These are phyloP conservation scores for Ornithoptera alexandrae DNA, from an alignment of 2,888 invertebrate genomes.

Conservation along the genomic window DNA sequence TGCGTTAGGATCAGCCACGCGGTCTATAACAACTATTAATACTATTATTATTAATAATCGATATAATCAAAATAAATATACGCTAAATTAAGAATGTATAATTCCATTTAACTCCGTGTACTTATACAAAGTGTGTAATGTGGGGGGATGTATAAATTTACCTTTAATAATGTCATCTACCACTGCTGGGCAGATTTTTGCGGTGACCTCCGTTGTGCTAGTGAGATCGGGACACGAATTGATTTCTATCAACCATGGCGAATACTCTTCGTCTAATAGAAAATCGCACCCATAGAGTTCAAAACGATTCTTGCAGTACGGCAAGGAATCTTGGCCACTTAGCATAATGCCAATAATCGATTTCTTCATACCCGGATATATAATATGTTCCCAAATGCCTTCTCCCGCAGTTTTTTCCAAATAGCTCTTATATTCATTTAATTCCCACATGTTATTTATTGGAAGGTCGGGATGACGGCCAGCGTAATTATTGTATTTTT, in stretches of 20 bases:
- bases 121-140: not conserved
- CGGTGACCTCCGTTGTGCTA: constrained; percentile 90
- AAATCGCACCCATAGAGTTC: constrained; percentile 97
- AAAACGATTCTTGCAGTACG: constrained; percentile 86
- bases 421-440: constrained; percentile 84
- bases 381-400: constrained; percentile 84
- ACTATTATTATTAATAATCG: not conserved
- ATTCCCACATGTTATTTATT: constrained; percentile 91
- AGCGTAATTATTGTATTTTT: constrained; percentile 81
- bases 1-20: constrained; percentile 56
- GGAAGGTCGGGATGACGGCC: constrained; percentile 83
- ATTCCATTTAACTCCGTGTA: not conserved
- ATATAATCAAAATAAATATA: not conserved
- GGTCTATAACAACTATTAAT: constrained; percentile 76
- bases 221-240: constrained; percentile 93
- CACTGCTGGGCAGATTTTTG: constrained; percentile 88
- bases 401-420: constrained; percentile 77
- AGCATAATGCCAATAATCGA: constrained; percentile 90
- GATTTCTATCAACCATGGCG: constrained; percentile 95
- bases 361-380: constrained; percentile 92
- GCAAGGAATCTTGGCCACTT: constrained; percentile 86
- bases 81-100: not conserved
- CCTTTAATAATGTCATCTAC: constrained; percentile 94
- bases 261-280: constrained; percentile 90
- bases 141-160: constrained; percentile 42